Evolutionary conservation across 2,797 vertebrate genomes (phyloP).

Genomic region (Liparis tanakae): DNA sequence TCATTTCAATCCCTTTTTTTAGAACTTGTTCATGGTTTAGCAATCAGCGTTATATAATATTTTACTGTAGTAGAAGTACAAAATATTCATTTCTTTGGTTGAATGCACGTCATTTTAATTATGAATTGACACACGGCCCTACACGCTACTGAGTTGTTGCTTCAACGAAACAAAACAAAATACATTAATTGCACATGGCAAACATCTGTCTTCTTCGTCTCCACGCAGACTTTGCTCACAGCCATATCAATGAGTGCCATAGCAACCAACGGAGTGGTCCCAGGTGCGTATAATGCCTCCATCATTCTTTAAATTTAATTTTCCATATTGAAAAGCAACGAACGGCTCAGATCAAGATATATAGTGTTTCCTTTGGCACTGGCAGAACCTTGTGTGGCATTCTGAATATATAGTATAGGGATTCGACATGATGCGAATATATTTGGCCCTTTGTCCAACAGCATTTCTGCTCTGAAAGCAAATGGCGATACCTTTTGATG

Average conservation of each 20-base stretch:
- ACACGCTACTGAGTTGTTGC: background rate
- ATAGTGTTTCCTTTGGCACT: background rate
- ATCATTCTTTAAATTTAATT: background rate
- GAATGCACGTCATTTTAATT: background rate
- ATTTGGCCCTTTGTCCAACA: background rate
- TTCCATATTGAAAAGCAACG: background rate
- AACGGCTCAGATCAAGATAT: background rate
- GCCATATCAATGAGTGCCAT: slow-evolving; percentile 99
- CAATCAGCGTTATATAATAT: background rate
- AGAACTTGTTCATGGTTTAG: background rate
- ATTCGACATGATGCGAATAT: background rate
- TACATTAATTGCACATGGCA: background rate
- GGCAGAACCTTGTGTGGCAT: background rate
- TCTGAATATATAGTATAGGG: no score
- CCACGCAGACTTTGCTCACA: slow-evolving; percentile 91
- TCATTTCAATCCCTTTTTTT: background rate
- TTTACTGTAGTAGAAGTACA: background rate
- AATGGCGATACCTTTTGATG: no score
- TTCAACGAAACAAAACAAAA: background rate
- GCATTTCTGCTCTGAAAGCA: background rate
- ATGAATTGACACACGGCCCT: background rate
- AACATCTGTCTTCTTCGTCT: slow-evolving; percentile 13
- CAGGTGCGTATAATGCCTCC: slow-evolving; percentile 81
- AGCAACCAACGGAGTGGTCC: slow-evolving; percentile 96
- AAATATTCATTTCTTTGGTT: background rate